phyloP scores from a whole-genome alignment of 1,140 invertebrate species.

The Archivesica marissinica region DNA sequence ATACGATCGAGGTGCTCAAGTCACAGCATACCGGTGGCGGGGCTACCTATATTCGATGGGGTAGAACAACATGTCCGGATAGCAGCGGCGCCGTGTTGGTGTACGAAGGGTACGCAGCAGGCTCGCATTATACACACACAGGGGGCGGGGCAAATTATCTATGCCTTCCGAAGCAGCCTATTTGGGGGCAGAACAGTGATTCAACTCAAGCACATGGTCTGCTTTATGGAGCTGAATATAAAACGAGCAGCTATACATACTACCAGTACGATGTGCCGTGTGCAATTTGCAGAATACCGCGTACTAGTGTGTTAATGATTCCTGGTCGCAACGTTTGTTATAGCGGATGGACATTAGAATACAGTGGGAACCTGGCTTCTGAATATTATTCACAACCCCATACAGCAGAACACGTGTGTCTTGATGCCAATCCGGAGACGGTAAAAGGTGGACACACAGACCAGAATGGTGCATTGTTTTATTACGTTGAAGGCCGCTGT shows the following conservation, averaged over 20 bases:
- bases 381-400: background rate
- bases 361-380: conserved; percentile 59
- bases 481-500: conserved; percentile 49
- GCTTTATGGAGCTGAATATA: conserved; percentile 24
- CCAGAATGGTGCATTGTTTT: conserved; percentile 62
- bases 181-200: background rate
- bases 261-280: conserved; percentile 46
- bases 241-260: background rate
- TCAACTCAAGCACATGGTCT: background rate
- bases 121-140: conserved; percentile 1
- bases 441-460: background rate
- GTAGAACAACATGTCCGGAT: background rate
- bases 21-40: background rate
- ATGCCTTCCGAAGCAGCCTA: conserved; percentile 10
- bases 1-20: background rate
- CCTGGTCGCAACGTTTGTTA: conserved; percentile 32
- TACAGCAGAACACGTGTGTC: conserved; percentile 59
- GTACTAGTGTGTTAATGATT: conserved; percentile 36
- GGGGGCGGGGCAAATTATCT: background rate
- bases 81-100: background rate
- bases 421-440: conserved; percentile 60
- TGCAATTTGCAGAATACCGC: conserved; percentile 5
- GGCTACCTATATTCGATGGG: background rate
- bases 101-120: background rate
- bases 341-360: conserved; percentile 18